These are phyloP conservation scores for Xiphophorus maculatus DNA, from an alignment of 2,113 vertebrate species.

Conservation along the genomic window DNA sequence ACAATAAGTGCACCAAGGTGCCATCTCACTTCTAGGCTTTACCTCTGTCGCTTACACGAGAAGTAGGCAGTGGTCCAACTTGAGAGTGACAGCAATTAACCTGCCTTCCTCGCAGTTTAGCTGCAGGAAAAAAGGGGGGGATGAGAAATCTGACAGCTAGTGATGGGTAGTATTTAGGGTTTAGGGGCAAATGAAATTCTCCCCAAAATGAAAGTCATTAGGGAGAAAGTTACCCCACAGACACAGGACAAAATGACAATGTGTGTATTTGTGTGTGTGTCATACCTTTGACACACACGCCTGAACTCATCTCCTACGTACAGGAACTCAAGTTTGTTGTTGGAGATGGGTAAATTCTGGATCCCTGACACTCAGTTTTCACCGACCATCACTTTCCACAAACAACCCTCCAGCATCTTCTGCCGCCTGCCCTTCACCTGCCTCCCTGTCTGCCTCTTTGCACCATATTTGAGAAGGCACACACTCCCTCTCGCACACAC, in stretches of 20 bases:
- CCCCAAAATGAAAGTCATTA: constrained; percentile 93
- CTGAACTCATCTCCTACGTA: constrained; percentile 81
- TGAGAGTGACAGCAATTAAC: constrained; percentile 99
- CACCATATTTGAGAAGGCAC: constrained; percentile 43
- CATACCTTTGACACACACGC: constrained; percentile 72
- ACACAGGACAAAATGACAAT: constrained; percentile 66
- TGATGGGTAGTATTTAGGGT: constrained; percentile 97
- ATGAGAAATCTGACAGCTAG: constrained; percentile 99
- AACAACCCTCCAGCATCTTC: constrained; percentile 68
- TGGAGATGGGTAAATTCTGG: constrained; percentile 38
- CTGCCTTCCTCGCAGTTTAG: constrained; percentile 98
- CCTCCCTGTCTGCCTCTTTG: constrained; percentile 45
- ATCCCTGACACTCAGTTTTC: constrained; percentile 42
- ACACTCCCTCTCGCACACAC: constrained; percentile 67
- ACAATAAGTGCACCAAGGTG: constrained; percentile 69
- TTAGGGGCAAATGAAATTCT: constrained; percentile 98
- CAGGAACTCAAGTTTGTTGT: constrained; percentile 60
- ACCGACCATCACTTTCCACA: constrained; percentile 57
- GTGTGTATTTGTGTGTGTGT: constrained; percentile 35
- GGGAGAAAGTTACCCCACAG: constrained; percentile 81
- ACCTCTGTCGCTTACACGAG: constrained; percentile 57
- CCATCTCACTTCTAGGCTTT: constrained; percentile 65
- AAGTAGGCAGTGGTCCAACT: constrained; percentile 91
- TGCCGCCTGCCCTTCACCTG: constrained; percentile 70
- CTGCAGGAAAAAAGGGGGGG: constrained; percentile 91